Evolutionary conservation across 2,113 vertebrate genomes (phyloP), one percentile per base, ranked within the genome.

Genomic region (Lucifuga dentata): DNA sequence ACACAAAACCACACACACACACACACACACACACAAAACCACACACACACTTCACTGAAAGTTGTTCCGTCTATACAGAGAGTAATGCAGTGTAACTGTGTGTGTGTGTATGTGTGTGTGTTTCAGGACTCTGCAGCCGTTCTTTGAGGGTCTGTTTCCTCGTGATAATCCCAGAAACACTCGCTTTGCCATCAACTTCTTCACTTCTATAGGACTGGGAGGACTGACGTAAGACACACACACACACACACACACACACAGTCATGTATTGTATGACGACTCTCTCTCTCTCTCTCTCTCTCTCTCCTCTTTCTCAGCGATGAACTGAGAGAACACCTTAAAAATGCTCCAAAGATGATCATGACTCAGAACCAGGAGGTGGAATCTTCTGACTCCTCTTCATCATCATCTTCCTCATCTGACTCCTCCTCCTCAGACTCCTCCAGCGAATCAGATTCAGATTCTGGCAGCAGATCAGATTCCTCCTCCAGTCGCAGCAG

Each of bases 171-270:
- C 97, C 79, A 94, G 97, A 78, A 99, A 99, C 78, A 99, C 98
- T 65, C 95, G 96, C 67, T 99, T 99, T 77, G 97, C 98, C 88
- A 98, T 99, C 89, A 99, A 99, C 89, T 99, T 99, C 92, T 99
- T 99, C 89, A 99, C 97, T 35, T 99, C 98, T 2, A 99, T 99
- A 68, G 98, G 97, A 41, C 95, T 99, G 67, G 98, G 98, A 85
- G 97, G 98, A 52, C 91, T 98, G 66, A 99, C 97, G 98, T 98
- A 92, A 96, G 95, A 32, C 39, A n/a, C 29, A 11, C n/a, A 46
- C 23, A 45, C 26, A 50, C 35, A 26, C 9, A 32, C 62, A 38
- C n/a, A 52, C 38, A 24, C 29, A 46, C 8, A 8, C 10, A 33
- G 5, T 11, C 8, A 17, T 2, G 4, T n/a, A n/a, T n/a, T n/a